Evolutionary conservation across 2,113 vertebrate species (phyloP).

Genomic region (Sinocyclocheilus anophthalmus): DNA sequence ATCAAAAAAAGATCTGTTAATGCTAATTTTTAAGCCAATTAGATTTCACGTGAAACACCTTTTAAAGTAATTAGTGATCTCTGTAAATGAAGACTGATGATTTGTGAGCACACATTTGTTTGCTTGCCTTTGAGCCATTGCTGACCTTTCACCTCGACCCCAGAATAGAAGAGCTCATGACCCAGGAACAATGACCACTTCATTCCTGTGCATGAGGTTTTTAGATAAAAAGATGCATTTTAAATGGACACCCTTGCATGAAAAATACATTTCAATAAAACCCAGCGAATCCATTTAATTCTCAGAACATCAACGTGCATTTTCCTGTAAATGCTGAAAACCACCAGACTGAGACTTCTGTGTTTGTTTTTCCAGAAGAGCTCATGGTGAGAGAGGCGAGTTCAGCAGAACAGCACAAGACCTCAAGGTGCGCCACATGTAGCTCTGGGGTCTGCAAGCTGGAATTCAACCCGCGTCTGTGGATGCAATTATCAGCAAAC

Average conservation of each 20-base stretch:
- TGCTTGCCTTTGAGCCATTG: not conserved
- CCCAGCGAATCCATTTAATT: not conserved
- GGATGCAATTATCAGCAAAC: slow-evolving; percentile 64
- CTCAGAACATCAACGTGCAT: not conserved
- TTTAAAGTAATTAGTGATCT: not conserved
- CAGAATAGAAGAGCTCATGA: not conserved
- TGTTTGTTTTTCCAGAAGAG: slow-evolving; percentile 34
- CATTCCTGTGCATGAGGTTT: not conserved
- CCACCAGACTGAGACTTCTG: not conserved
- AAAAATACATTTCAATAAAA: not conserved
- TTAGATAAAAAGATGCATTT: not conserved
- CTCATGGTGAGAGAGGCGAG: slow-evolving; percentile 12
- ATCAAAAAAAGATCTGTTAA: too few relatives aligned
- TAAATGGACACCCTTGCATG: not conserved
- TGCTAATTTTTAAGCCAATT: too few relatives aligned
- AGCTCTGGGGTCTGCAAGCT: slow-evolving; percentile 49
- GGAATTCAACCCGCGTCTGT: slow-evolving; percentile 73
- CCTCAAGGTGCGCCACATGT: slow-evolving; percentile 58
- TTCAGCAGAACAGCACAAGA: slow-evolving; percentile 30
- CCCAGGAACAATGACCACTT: not conserved
- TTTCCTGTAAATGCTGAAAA: not conserved
- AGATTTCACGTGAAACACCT: not conserved
- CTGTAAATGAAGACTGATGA: not conserved
- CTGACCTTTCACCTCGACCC: not conserved
- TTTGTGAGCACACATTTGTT: not conserved